Conservation (phyloP, 2,797 vertebrate species). For the Argya squamiceps region DNA sequence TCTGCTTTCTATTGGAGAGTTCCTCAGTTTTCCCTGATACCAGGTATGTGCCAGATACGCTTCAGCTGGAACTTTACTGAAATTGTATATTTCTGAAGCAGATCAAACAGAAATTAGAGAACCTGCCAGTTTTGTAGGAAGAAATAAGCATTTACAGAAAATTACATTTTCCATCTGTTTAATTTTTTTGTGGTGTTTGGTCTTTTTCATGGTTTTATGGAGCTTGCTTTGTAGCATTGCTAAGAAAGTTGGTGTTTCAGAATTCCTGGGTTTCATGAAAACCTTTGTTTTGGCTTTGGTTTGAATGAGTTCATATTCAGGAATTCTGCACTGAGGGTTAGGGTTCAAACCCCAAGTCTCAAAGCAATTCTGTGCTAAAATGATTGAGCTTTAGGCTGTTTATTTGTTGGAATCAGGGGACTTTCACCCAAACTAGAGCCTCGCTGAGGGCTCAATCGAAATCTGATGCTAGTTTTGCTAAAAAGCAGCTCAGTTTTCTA, state of each 20-base stretch:
- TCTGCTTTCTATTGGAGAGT: neutral
- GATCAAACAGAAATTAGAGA: conserved; percentile 28
- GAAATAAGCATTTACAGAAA: conserved; percentile 16
- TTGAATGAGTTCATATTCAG: conserved; percentile 41
- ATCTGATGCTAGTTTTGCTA: neutral
- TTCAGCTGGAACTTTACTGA: neutral
- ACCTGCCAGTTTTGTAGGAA: neutral
- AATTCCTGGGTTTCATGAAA: conserved; percentile 31
- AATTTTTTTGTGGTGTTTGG: neutral
- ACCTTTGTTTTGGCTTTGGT: conserved; percentile 38
- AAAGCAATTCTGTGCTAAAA: conserved; percentile 44
- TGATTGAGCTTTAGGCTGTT: conserved; percentile 17
- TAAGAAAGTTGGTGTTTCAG: conserved; percentile 19
- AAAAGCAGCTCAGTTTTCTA: neutral
- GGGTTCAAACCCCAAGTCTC: conserved; percentile 45
- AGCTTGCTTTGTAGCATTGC: neutral
- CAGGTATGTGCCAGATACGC: neutral
- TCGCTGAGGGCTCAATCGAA: neutral
- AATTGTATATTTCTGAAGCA: neutral
- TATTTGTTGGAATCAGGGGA: conserved; percentile 17
- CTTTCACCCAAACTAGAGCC: neutral
- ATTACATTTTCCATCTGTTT: neutral
- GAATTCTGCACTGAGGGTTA: conserved; percentile 23
- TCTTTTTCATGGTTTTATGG: neutral
- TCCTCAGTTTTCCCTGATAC: neutral